Evolutionary conservation across 2,797 vertebrate species (phyloP), one percentile per base, ranked within the genome.

Genomic region (Trichosurus vulpecula): DNA sequence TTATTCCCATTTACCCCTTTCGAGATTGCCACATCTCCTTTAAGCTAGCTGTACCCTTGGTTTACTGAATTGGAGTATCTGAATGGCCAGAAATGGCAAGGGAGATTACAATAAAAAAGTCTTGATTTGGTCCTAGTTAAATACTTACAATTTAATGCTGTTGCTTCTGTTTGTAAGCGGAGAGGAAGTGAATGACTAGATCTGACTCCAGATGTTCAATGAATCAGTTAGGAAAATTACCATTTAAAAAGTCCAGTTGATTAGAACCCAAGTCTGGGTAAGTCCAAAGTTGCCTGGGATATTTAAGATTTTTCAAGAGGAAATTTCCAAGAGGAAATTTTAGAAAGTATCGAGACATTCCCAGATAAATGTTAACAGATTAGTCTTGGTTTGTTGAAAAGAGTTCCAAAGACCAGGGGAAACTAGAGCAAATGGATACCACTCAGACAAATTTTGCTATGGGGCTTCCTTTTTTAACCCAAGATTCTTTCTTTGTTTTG

Each of bases 301-400:
- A 81, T 81, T 81, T 81, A 47, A 47, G 27, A 47, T 47, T 93
- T 95, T 81, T 94, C 55, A 93, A 94, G 90, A 94, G 92, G 95
- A 93, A 96, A 94, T 96, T 96, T 31, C 19, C 54, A 92, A 52
- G 41, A 74, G 95, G 74, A 81, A 47, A 81, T 47, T 81, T 92
- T 93, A 94, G 92, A 97, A 90, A 94, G 29, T 30, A 94, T 92
- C 52, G 90, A 95, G 22, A 57, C 56, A 61, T 52, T 93, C 92
- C 29, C 90, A 66, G 9, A 11, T 95, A 51, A 91, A n/a, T 54
- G 52, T 93, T 92, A 93, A 52, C 47, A 96, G 25, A 58, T n/a
- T 35, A 81, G 55, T 92, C 81, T 53, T 52, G 92, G 58, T 91
- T 90, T 90, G 90, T 54, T 31, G 29, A 54, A 54, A 52, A 30